These are phyloP conservation scores for Clunio marinus DNA, from an alignment of 2,888 invertebrate genomes.

Conservation along the genomic window DNA sequence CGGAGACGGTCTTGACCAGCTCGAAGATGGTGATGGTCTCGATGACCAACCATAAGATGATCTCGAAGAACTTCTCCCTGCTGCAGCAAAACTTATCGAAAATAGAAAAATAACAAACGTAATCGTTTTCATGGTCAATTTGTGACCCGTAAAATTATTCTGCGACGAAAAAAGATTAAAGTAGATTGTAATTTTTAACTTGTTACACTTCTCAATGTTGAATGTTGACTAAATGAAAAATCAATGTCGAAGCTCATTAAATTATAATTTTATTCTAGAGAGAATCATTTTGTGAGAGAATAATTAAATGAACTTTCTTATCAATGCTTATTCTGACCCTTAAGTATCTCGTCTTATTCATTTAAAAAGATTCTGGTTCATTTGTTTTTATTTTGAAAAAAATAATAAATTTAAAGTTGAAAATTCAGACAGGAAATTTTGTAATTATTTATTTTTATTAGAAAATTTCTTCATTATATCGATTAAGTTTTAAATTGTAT, in stretches of 20 bases:
- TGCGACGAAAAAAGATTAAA: neutral
- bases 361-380: too few species aligned
- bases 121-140: neutral
- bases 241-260: neutral
- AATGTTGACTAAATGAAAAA: neutral
- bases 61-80: neutral
- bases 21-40: neutral
- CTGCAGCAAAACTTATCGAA: neutral
- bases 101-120: neutral
- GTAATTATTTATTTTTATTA: too few species aligned
- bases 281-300: too few species aligned
- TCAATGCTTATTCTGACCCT: too few species aligned
- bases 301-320: too few species aligned
- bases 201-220: neutral
- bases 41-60: neutral
- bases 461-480: too few species aligned
- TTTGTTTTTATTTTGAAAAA: too few species aligned
- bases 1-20: neutral
- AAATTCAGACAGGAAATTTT: too few species aligned
- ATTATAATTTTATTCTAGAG: too few species aligned
- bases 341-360: too few species aligned
- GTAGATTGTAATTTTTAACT: neutral
- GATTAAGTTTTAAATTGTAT: too few species aligned
- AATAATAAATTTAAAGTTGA: too few species aligned
- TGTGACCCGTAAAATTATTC: neutral